Evolutionary conservation across 2,888 invertebrate genomes (phyloP), one percentile per base, ranked within the genome.

Genomic region (Conops quadrifasciatus): DNA sequence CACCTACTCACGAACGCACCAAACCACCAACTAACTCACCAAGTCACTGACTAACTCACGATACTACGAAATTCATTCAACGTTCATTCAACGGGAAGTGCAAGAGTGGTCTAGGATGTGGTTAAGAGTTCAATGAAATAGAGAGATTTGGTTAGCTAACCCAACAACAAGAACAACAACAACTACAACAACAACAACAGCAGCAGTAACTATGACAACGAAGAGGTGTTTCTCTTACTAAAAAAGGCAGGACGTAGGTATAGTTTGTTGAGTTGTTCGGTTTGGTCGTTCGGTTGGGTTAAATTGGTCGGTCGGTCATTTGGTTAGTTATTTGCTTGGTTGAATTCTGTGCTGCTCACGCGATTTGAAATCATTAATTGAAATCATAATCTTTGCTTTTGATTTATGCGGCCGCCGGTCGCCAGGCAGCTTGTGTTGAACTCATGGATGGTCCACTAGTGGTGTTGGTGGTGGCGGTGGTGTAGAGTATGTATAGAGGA

Each of bases 301-400:
- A 36, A 36, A 36, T 3, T 49, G 49, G n/a, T 49, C 19, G 49
- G 19, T 49, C n/a, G 49, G 49, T 49, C n/a, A 49, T 16, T 49
- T 49, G 16, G 49, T 49, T 49, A 49, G 2, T n/a, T 3, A 19
- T 1, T n/a, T 49, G 49, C 49, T 49, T 36, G 36, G 49, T 49
- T 49, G 49, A 16, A n/a, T 16, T 21, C 21, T 13, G 26, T 26
- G 24, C 26, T 60, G 15, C 62, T 21, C 45, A 62, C 62, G 62
- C 43, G 30, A 49, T 70, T 70, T 53, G 49, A 67, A 67, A 72
- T 68, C 67, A 63, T 72, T 71, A 71, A 66, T 73, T 71, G 67
- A 67, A 71, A 70, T 67, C 71, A 71, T 71, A 67, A 70, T 63
- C 64, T 73, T 63, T 67, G 71, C 64, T 58, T 56, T 58, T 66